Evolutionary conservation across 2,888 invertebrate species (phyloP).

Genomic region (Isotomurus palustris): DNA sequence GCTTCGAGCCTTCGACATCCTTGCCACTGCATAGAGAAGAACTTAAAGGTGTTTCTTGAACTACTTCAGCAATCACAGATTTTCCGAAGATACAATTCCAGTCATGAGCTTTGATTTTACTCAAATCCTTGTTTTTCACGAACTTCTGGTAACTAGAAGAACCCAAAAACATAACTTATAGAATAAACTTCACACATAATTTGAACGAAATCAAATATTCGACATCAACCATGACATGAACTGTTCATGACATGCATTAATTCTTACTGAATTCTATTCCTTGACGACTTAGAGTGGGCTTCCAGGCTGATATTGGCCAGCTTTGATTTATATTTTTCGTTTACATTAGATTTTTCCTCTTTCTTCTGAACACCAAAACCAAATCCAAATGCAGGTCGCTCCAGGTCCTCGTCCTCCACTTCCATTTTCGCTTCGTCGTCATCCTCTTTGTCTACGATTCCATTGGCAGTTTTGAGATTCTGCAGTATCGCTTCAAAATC

Average conservation of each 20-base stretch:
- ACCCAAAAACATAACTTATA: not conserved
- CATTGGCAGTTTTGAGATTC: slow-evolving; percentile 7
- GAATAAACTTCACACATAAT: not conserved
- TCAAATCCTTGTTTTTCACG: slow-evolving; percentile 41
- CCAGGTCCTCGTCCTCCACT: not conserved
- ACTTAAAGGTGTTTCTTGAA: too few species aligned
- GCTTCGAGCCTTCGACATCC: not conserved
- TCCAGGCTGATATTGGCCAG: slow-evolving; percentile 22
- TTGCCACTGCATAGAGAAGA: not conserved
- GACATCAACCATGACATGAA: not conserved
- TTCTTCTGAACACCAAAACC: not conserved
- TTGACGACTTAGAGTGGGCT: slow-evolving; percentile 35
- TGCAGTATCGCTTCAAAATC: slow-evolving; percentile 32
- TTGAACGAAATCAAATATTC: slow-evolving; percentile 3
- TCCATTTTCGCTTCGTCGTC: too few species aligned
- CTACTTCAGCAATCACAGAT: slow-evolving; percentile 13
- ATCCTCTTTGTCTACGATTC: not conserved
- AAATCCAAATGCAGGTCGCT: not conserved
- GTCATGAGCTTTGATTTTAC: slow-evolving; percentile 34
- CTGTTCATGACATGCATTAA: not conserved
- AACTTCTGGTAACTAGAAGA: slow-evolving; percentile 41
- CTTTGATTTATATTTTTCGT: not conserved
- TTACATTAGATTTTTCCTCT: too few species aligned
- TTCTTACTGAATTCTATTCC: slow-evolving; percentile 41
- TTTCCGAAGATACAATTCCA: slow-evolving; percentile 37